Evolutionary conservation across 2,888 invertebrate species (phyloP).

Genomic region (Pimpla rufipes): DNA sequence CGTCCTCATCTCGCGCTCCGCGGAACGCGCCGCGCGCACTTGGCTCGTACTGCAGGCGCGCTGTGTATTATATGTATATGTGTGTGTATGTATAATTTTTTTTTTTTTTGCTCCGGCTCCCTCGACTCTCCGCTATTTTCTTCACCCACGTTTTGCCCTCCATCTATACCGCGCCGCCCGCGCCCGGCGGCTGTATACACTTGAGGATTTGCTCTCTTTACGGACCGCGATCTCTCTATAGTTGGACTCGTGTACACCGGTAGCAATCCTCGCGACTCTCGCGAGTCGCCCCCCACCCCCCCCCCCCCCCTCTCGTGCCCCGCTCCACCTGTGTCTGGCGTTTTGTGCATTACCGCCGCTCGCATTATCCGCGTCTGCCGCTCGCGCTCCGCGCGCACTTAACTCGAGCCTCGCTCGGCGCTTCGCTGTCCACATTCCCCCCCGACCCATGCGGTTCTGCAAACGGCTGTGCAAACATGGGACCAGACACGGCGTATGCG

Average conservation of each 20-base stretch:
- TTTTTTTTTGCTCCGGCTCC: neutral
- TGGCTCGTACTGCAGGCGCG: conserved; percentile 26
- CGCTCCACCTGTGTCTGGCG: conserved; percentile 60
- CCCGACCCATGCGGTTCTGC: neutral
- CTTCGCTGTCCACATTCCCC: neutral
- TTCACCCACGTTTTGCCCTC: conserved; percentile 68
- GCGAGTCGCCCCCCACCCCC: neutral
- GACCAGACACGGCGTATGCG: too few relatives aligned
- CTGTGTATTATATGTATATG: too few relatives aligned
- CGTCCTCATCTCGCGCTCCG: conserved; percentile 36
- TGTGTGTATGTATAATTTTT: conserved; percentile 28
- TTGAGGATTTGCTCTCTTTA: conserved; percentile 63
- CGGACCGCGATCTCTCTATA: conserved; percentile 16
- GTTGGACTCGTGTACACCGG: conserved; percentile 41
- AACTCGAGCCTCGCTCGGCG: neutral
- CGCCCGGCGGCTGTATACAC: conserved; percentile 42
- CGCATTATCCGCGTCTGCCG: conserved; percentile 19
- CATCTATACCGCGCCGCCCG: conserved; percentile 26
- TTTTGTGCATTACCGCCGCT: conserved; percentile 30
- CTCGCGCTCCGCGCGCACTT: conserved; percentile 16
- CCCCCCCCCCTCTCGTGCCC: too few relatives aligned
- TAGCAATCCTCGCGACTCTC: conserved; percentile 57
- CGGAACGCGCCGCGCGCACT: conserved; percentile 25
- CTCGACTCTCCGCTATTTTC: conserved; percentile 55
- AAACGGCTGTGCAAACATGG: neutral